Evolutionary conservation across 2,888 invertebrate species (phyloP), one percentile per base, ranked within the genome.

Genomic region (Andricus curvator): DNA sequence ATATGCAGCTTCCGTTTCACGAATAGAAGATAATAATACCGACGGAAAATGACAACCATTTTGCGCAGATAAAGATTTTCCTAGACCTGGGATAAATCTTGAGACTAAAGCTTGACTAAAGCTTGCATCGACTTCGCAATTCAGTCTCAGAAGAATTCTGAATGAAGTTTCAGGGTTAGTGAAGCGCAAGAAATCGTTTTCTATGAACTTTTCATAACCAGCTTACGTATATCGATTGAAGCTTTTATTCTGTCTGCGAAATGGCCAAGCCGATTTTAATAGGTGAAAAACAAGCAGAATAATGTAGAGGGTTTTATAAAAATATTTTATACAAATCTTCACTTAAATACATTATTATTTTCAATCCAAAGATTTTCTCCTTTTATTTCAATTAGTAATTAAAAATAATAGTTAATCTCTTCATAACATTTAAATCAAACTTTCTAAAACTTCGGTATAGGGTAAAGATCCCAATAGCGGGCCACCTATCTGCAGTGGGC

Each of bases 101-200:
- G 44, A 22, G 68, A 68, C 44, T 44, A 17, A 48, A 68, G 68
- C 68, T 68, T 44, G 6, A 6, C 33, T 33, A 33, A 33, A 33
- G 33, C 25, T 25, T 25, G 67, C 15, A 48, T 68, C 25, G 25
- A 44, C 22, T 68, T 68, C 41, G 25, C 44, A 68, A 68, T 68
- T 41, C 44, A 68, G 22, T 44, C 44, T 44, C 48, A 48, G 67
- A 68, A 44, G 25, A 68, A 68, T 44, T 25, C 9, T 37, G 25
- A 11, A 68, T 68, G 25, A 44, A 68, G 25, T 25, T 48, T 68
- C 44, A 41, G 17, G 68, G 48, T 68, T 25, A 68, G 68, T 44
- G 44, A 48, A 68, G 44, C 68, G 25, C 2, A 17, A 48, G 17
- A 68, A 48, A 44, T 44, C 68, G 17, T 68, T 44, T 48, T 29